phyloP scores from a whole-genome alignment of 2,113 vertebrate species.

The Cariama cristata region DNA sequence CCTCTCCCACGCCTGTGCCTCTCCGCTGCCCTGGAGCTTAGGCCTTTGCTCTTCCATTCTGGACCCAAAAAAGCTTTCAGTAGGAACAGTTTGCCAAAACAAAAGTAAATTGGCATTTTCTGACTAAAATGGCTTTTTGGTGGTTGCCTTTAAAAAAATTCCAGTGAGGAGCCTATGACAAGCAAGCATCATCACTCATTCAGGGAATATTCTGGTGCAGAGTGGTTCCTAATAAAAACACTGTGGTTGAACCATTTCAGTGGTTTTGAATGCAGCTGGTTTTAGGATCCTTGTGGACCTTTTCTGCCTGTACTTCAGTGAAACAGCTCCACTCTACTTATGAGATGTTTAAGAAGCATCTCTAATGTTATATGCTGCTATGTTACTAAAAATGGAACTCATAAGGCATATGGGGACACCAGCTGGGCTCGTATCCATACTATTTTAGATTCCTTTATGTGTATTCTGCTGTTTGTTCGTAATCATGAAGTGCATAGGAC shows the following conservation, averaged over 20 bases:
- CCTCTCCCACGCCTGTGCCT: neutral
- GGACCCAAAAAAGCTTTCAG: neutral
- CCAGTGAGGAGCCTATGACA: neutral
- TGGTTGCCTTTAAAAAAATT: neutral
- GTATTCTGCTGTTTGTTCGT: slow-evolving; percentile 36
- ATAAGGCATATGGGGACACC: slow-evolving; percentile 65
- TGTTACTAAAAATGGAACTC: slow-evolving; percentile 60
- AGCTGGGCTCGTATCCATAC: slow-evolving; percentile 64
- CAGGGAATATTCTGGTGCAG: neutral
- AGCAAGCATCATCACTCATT: neutral
- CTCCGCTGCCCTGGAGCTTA: neutral
- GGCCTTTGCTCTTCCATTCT: neutral
- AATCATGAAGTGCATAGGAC: slow-evolving; percentile 54
- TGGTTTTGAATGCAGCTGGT: neutral
- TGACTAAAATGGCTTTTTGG: neutral
- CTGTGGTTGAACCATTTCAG: neutral
- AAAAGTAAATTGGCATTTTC: neutral
- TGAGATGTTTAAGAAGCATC: slow-evolving; percentile 8
- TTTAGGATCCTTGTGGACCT: slow-evolving; percentile 15
- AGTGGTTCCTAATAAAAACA: neutral
- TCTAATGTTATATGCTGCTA: slow-evolving; percentile 1
- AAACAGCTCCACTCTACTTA: slow-evolving; percentile 1
- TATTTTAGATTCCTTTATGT: slow-evolving; percentile 35
- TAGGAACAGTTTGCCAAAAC: neutral
- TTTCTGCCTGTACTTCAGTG: neutral